Evolutionary conservation across 2,113 vertebrate species (phyloP), one percentile per base, ranked within the genome.

Genomic region (Rhipidura dahli): DNA sequence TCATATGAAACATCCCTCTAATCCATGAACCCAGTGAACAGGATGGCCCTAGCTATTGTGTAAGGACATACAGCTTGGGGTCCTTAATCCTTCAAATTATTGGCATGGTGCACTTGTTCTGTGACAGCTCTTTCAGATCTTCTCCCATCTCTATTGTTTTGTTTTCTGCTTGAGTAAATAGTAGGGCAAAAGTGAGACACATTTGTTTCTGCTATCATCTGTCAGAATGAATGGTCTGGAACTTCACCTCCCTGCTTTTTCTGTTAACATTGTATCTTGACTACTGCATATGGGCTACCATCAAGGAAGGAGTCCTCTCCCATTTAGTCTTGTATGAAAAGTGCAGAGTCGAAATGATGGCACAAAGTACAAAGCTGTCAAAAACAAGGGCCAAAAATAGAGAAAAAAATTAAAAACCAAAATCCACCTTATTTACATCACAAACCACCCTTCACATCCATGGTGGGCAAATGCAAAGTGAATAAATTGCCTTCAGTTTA

Each of bases 71-170:
- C 7, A 6, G 95, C 54, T 94, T 78, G 87, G 94, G 87, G 76
- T 96, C 66, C 79, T 94, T 97, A 97, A 97, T 97, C 96, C 96
- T 93, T 90, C 89, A 90, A 94, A 96, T 97, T 95, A 96, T 63
- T 93, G 96, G 93, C 95, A 95, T 89, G 89, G 93, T 91, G 95
- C 90, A 81, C 89, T 95, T 94, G 80, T 56, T 95, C 94, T 90
- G 51, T 85, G 86, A 81, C 94, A 96, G 95, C 93, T 95, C 90
- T 96, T 96, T 96, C 88, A 88, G 70, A 94, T 86, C 83, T 84
- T 93, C 95, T 59, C 88, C 76, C 79, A 84, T 63, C 76, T 86
- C 84, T 78, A 44, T 79, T 95, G 93, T 90, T 95, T 93, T 86
- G 53, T n/a, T 94, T 97, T 95, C 92, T 87, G 91, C 94, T 96